Percentiles rank a stretch among this genome's conserved stretches.
Conservation (phyloP, 2,888 invertebrate genomes). For the Agrilus biguttatus region DNA sequence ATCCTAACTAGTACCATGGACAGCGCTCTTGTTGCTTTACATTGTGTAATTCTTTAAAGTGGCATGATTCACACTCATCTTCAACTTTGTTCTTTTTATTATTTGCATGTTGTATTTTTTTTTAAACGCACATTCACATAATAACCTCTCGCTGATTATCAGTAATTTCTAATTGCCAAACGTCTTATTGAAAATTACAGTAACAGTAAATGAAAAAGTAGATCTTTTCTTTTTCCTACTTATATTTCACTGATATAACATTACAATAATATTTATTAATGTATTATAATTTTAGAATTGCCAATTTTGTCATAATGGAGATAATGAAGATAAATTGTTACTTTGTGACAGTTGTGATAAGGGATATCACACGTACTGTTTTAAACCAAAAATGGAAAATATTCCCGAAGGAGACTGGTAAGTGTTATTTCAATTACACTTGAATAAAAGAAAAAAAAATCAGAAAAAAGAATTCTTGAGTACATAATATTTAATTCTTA, state of each 20-base stretch:
- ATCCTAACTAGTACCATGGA: too few relatives aligned
- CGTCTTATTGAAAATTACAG: too few relatives aligned
- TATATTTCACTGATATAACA: constrained; percentile 2
- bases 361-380: constrained; percentile 97
- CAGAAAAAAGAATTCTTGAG: not conserved
- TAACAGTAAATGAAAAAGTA: not conserved
- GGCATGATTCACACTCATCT: too few relatives aligned
- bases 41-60: too few relatives aligned
- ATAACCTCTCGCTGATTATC: too few relatives aligned
- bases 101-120: too few relatives aligned
- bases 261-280: constrained; percentile 8
- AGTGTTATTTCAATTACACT: constrained; percentile 22
- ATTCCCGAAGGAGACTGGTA: constrained; percentile 98
- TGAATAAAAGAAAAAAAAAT: not conserved
- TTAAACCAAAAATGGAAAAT: constrained; percentile 89
- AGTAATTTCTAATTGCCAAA: too few relatives aligned
- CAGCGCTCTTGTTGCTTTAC: too few relatives aligned
- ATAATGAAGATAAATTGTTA: constrained; percentile 87
- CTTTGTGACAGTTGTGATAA: constrained; percentile 97
- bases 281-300: constrained; percentile 59
- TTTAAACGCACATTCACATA: too few relatives aligned
- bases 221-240: constrained; percentile 6
- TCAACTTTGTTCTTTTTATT: too few relatives aligned
- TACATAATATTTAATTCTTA: too few relatives aligned
- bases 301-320: constrained; percentile 92